Base-by-base conservation (phyloP, 2,888 invertebrate genomes). In the Ornithoptera alexandrae region DNA sequence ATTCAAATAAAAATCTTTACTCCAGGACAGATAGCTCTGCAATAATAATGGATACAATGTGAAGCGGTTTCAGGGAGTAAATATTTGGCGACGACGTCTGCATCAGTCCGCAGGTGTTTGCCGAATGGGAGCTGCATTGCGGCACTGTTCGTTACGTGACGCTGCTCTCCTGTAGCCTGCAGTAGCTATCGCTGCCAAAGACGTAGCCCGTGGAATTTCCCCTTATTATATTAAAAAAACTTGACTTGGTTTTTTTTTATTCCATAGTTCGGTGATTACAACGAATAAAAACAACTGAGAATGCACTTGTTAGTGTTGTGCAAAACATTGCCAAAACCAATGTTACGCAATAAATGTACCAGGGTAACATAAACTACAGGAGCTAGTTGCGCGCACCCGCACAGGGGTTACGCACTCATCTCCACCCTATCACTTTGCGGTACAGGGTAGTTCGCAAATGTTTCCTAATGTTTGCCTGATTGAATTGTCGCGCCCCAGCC, bases 291-390 rank as follows among this genome's bases (percentile, higher is more conserved):
- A 30, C 4, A 30, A 30, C 30, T 30, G 0, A 30, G 5, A 5
- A 30, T 22, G 30, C 3, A 30, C 30, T 39, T 39, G 39, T 10
- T 1, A 39, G 10, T 39, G 12, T 53, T 53, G 53, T 53, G 53
- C 53, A 53, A 8, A 10, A 12, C 17, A 18, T 53, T 53, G 53
- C 18, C 18, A 17, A 17, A 53, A 53, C 17, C 10, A 53, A 79
- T 83, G 76, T 82, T 69, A 17, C 65, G 87, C 88, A 86, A 84
- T 84, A 86, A 84, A 85, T 76, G 75, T 83, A 89, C 87, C 78
- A 88, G 87, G 80, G 69, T 58, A 74, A 72, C 78, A 89, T 82
- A 82, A 76, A 71, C 68, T 70, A 63, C 69, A 80, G 76, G 77
- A 81, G 80, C 72, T 82, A 80, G 79, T 80, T 72, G 76, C 85